Conservation (phyloP, 2,888 invertebrate genomes). For the Trichopoda pennipes region DNA sequence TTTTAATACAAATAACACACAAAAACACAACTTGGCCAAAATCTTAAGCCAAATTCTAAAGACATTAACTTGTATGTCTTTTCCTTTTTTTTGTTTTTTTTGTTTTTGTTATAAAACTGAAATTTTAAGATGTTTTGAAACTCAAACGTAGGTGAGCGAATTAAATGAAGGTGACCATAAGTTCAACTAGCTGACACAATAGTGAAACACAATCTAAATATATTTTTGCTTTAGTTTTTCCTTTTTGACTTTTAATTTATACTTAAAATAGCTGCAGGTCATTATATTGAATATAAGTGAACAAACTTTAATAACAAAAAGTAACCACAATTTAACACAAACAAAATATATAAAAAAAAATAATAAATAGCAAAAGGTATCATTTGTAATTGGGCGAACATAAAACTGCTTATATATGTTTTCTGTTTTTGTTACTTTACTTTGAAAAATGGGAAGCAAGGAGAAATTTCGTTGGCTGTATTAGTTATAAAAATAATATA, state of each 20-base stretch:
- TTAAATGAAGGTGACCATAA: constrained; percentile 78
- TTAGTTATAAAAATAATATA: too few species aligned
- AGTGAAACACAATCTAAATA: constrained; percentile 59
- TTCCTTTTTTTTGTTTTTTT: background rate
- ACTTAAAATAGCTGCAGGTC: constrained; percentile 60
- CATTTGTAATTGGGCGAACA: constrained; percentile 46
- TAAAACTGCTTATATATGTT: background rate
- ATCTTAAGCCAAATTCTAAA: constrained; percentile 31
- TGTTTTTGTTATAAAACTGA: background rate
- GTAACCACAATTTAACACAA: constrained; percentile 14
- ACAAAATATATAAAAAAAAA: background rate
- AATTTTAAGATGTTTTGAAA: constrained; percentile 33
- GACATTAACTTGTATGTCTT: constrained; percentile 39
- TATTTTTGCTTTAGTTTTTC: constrained; percentile 52
- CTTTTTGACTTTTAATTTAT: constrained; percentile 68
- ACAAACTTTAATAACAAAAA: constrained; percentile 35
- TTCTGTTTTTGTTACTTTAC: too few species aligned
- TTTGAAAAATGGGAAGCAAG: background rate
- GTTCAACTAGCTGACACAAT: constrained; percentile 79
- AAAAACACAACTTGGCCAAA: constrained; percentile 13
- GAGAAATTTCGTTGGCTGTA: background rate
- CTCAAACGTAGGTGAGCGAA: constrained; percentile 72
- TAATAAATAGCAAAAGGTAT: constrained; percentile 29
- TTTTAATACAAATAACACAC: background rate
- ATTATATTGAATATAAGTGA: constrained; percentile 59